Conservation (phyloP, 2,888 invertebrate genomes). For the Scaeva pyrastri region DNA sequence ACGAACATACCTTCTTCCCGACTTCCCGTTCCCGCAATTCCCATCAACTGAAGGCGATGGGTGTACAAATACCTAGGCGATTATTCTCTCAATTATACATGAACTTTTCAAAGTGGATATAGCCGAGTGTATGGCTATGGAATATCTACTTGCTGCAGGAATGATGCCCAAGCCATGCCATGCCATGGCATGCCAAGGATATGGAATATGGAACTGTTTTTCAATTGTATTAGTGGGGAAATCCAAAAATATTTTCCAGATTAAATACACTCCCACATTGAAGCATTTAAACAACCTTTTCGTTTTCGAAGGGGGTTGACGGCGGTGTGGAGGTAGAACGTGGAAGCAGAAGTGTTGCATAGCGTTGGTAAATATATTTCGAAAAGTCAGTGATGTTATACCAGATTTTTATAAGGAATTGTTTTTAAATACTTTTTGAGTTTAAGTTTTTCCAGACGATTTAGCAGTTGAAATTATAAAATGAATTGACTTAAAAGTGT, state of each 20-base stretch:
- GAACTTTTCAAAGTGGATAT: conserved; percentile 48
- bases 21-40: too few species aligned
- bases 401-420: not conserved
- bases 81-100: conserved; percentile 74
- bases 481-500: too few species aligned
- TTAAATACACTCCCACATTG: conserved; percentile 30
- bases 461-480: too few species aligned
- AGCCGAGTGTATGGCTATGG: too few species aligned
- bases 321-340: not conserved
- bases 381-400: conserved; percentile 18
- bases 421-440: not conserved
- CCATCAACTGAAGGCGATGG: not conserved
- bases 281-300: not conserved
- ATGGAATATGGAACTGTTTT: conserved; percentile 3
- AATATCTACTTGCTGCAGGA: not conserved
- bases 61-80: conserved; percentile 72
- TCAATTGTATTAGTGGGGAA: conserved; percentile 47
- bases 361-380: not conserved
- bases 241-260: conserved; percentile 60
- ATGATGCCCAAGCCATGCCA: too few species aligned
- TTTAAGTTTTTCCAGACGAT: too few species aligned
- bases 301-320: too few species aligned
- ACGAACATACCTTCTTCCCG: too few species aligned
- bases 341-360: not conserved
- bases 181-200: not conserved